phyloP scores from a whole-genome alignment of 2,797 vertebrate species.

The Falco peregrinus region DNA sequence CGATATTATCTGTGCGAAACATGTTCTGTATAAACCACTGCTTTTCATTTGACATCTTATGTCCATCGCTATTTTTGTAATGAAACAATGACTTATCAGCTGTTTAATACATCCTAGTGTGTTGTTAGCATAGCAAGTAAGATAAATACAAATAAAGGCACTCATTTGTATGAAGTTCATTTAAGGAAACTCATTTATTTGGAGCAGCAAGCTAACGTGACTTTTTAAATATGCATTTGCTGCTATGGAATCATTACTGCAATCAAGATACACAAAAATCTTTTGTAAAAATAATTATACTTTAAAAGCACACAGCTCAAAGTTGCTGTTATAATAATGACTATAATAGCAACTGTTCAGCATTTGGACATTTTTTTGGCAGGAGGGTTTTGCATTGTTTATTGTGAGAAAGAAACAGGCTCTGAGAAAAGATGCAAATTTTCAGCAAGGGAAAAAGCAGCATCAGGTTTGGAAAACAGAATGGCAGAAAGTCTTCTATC shows the following conservation, averaged over 20 bases:
- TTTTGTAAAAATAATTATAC: slow-evolving; percentile 74
- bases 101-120: slow-evolving; percentile 51
- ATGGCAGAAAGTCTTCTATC: not conserved
- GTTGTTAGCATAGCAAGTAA: slow-evolving; percentile 29
- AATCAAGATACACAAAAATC: slow-evolving; percentile 72
- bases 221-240: slow-evolving; percentile 63
- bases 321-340: slow-evolving; percentile 75
- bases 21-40: not conserved
- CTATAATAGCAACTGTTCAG: slow-evolving; percentile 77
- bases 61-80: not conserved
- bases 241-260: slow-evolving; percentile 63
- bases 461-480: slow-evolving; percentile 66
- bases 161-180: slow-evolving; percentile 37
- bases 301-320: slow-evolving; percentile 73
- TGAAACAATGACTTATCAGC: slow-evolving; percentile 16
- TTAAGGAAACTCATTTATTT: slow-evolving; percentile 60
- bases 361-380: slow-evolving; percentile 82
- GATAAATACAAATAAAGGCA: slow-evolving; percentile 42
- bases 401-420: slow-evolving; percentile 80
- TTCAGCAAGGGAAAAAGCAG: slow-evolving; percentile 70
- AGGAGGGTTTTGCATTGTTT: slow-evolving; percentile 77
- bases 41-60: not conserved
- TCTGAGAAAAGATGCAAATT: slow-evolving; percentile 80
- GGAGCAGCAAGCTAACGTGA: slow-evolving; percentile 42
- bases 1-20: not conserved